Evolutionary conservation across 2,888 invertebrate species (phyloP).

Genomic region (Patella ulyssiponensis): DNA sequence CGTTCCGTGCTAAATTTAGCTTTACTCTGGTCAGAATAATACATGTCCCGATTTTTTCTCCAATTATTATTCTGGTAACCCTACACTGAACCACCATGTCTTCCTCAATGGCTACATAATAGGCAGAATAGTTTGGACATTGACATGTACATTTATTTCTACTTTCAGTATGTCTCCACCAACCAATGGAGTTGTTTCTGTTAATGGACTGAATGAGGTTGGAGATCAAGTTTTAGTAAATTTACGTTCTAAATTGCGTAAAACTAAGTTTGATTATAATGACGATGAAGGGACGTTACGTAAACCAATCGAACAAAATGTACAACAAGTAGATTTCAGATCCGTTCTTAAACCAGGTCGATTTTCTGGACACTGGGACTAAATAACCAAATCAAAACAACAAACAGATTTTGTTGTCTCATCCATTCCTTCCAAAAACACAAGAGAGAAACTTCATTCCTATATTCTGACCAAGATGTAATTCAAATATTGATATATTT

Average conservation of each 20-base stretch:
- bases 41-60: too few relatives aligned
- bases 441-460: too few relatives aligned
- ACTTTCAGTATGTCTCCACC: not conserved
- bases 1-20: too few relatives aligned
- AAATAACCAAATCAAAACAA: conserved; percentile 12
- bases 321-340: conserved; percentile 39
- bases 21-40: too few relatives aligned
- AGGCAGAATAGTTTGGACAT: not conserved
- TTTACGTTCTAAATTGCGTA: conserved; percentile 47
- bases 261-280: conserved; percentile 52
- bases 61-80: too few relatives aligned
- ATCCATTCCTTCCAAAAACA: too few relatives aligned
- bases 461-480: too few relatives aligned
- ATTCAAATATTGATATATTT: too few relatives aligned
- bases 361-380: conserved; percentile 3
- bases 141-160: not conserved
- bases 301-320: conserved; percentile 34
- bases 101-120: too few relatives aligned
- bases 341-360: conserved; percentile 40
- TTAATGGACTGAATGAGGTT: not conserved
- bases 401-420: not conserved
- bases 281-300: conserved; percentile 30
- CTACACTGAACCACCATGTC: too few relatives aligned
- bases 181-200: not conserved
- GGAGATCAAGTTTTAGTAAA: conserved; percentile 28